Conservation (phyloP, 2,797 vertebrate species). For the Thamnophis elegans region DNA sequence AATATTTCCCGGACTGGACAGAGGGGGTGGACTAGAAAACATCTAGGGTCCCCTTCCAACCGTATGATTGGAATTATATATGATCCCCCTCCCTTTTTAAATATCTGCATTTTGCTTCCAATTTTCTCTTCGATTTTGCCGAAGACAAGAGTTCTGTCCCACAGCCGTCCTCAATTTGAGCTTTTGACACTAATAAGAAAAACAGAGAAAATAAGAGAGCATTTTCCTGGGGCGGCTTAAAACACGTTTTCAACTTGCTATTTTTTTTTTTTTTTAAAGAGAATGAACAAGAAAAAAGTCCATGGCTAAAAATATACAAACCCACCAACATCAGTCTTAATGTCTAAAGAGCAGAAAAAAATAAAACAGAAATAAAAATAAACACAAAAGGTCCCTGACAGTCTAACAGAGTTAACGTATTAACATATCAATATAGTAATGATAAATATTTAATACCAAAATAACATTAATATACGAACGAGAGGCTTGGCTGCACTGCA, state of each 20-base stretch:
- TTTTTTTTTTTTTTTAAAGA: too few relatives aligned
- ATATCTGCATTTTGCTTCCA: not conserved
- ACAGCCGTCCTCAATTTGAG: not conserved
- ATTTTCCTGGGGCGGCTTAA: not conserved
- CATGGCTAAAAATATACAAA: not conserved
- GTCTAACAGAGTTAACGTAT: not conserved
- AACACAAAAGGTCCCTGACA: not conserved
- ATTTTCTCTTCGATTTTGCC: not conserved
- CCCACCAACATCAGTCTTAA: not conserved
- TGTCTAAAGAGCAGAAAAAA: not conserved
- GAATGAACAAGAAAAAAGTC: not conserved
- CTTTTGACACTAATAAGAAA: not conserved
- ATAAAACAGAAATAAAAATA: not conserved
- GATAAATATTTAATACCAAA: not conserved
- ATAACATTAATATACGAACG: not conserved
- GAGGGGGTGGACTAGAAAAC: not conserved
- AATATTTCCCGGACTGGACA: not conserved
- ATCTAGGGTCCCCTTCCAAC: not conserved
- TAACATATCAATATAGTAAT: not conserved
- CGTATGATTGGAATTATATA: not conserved
- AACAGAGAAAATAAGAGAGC: not conserved
- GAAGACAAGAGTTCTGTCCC: not conserved
- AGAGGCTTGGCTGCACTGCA: not conserved
- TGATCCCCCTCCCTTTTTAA: not conserved
- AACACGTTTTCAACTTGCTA: not conserved